Evolutionary conservation across 1,140 invertebrate species (phyloP), one percentile per base, ranked within the genome.

Genomic region (Drosophila malerkotliana): DNA sequence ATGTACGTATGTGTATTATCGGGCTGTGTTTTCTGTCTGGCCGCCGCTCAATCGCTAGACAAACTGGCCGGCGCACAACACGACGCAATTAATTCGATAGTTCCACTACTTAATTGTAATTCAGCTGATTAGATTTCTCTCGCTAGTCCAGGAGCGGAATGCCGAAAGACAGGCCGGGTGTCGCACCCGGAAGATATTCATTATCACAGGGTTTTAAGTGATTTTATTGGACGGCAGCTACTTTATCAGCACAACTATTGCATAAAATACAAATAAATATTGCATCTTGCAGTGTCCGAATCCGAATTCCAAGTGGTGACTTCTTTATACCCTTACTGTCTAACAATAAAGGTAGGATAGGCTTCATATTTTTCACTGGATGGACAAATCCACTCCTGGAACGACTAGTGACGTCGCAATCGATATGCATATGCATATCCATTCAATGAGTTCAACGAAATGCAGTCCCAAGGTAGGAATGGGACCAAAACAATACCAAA

Each of bases 81-180:
- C 51, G 37, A 5, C 63, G 51, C 32, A 39, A 30, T 48, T 56
- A 47, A 54, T 45, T 58, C 45, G 30, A 4, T 44, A 53, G 51
- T 73, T 39, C 18, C 18, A 64, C 49, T 62, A 74, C 71, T 66
- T 69, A 77, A 73, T 80, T 77, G 49, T 60, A 68, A 73, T 80
- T 73, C 67, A 34, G 39, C 61, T 66, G 77, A 84, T 84, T 80
- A 85, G 80, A 80, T 80, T 79, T 84, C 56, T 68, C 67, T 49
- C 32, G 26, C 47, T 64, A 9, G 14, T 0, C 24, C 59, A 62
- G 59, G 59, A 18, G 9, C 37, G 51, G 14, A 58, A 10, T 48
- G 15, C 44, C 2, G 8, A 14, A 37, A 14, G 63, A 37, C 4
- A n/a, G 34, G 0, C 26, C 26, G 26, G 37, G 0, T 14, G n/a